phyloP scores from a whole-genome alignment of 2,797 vertebrate genomes.

The Hoplostethus mediterraneus region DNA sequence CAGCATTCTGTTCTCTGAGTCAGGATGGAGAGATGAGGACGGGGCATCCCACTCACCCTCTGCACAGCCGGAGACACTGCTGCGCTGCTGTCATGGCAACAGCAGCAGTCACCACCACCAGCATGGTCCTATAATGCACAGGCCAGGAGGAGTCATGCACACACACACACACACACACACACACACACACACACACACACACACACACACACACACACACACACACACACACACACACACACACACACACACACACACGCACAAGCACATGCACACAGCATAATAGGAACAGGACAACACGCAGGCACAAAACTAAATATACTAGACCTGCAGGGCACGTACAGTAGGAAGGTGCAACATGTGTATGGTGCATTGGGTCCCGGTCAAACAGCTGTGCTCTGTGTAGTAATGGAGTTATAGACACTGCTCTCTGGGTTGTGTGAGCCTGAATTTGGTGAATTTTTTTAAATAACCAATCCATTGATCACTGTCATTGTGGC shows the following conservation, averaged over 20 bases:
- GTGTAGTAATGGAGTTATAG: neutral
- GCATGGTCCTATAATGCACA: constrained; percentile 87
- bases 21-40: constrained; percentile 84
- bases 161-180: constrained; percentile 40
- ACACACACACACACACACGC: constrained; percentile 50
- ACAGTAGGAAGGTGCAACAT: constrained; percentile 8
- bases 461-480: neutral
- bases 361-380: constrained; percentile 8
- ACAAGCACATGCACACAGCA: constrained; percentile 29
- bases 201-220: constrained; percentile 43
- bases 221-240: constrained; percentile 34
- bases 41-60: constrained; percentile 88
- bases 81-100: constrained; percentile 96
- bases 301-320: constrained; percentile 37
- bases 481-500: too few relatives aligned
- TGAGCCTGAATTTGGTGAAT: neutral
- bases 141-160: constrained; percentile 72
- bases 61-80: constrained; percentile 88
- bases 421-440: neutral
- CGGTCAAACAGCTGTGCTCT: neutral
- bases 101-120: constrained; percentile 90
- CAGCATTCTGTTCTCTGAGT: constrained; percentile 65
- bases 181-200: constrained; percentile 42
- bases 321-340: constrained; percentile 9
- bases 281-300: constrained; percentile 28